A percentile compares a stretch with the other conserved stretches of the same genome.
phyloP scores from a whole-genome alignment of 2,888 invertebrate species.

The Merodon equestris region DNA sequence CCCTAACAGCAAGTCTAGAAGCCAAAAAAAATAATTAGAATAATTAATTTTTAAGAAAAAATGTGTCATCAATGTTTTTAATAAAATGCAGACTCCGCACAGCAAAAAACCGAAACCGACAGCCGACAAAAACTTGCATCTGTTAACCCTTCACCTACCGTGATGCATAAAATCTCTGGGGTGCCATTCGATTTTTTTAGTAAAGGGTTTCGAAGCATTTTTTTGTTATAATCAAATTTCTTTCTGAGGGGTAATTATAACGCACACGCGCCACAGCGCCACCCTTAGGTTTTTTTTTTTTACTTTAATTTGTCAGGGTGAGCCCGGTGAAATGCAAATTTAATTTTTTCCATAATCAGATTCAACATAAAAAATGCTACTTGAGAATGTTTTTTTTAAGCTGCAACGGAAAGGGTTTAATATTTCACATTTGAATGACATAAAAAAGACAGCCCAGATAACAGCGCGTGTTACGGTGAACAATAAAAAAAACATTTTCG shows the following conservation, averaged over 20 bases:
- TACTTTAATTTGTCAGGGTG: slow-evolving; percentile 18
- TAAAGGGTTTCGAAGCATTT: slow-evolving; percentile 49
- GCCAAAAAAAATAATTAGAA: slow-evolving; percentile 65
- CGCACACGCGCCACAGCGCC: slow-evolving; percentile 59
- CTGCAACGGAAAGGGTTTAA: slow-evolving; percentile 41
- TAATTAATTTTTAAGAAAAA: slow-evolving; percentile 64
- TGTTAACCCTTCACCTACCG: slow-evolving; percentile 56
- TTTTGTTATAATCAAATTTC: slow-evolving; percentile 41
- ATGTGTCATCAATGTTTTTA: slow-evolving; percentile 34
- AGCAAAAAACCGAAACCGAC: slow-evolving; percentile 11
- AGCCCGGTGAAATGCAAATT: slow-evolving; percentile 48
- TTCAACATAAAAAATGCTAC: slow-evolving; percentile 22
- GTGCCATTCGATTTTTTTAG: slow-evolving; percentile 34
- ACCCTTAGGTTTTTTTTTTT: slow-evolving; percentile 57
- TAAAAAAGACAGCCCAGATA: slow-evolving; percentile 32
- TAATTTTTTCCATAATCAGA: slow-evolving; percentile 47
- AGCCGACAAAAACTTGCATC: slow-evolving; percentile 41
- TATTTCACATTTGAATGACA: slow-evolving; percentile 52
- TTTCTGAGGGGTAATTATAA: slow-evolving; percentile 59
- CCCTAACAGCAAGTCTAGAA: slow-evolving; percentile 39
- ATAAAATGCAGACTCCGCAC: slow-evolving; percentile 12
- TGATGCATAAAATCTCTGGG: slow-evolving; percentile 36
- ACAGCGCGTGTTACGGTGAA: slow-evolving; percentile 37
- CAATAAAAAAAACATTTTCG: slow-evolving; percentile 4
- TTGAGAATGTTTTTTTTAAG: slow-evolving; percentile 27